Conservation (phyloP, 2,888 invertebrate genomes). For the Atherix ibis region DNA sequence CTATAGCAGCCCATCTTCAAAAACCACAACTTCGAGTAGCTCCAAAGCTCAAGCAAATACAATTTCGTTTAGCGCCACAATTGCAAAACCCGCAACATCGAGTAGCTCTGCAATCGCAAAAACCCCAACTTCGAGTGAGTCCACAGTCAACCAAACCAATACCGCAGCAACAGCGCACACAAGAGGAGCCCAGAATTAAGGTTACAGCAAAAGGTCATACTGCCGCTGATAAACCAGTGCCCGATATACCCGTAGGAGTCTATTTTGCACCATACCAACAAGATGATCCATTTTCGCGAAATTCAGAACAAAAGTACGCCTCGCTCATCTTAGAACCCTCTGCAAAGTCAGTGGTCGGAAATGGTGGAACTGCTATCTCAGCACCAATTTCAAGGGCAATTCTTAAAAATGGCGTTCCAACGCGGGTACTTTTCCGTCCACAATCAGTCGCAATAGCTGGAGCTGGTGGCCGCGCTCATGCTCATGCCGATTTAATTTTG, state of each 20-base stretch:
- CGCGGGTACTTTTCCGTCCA: constrained; percentile 49
- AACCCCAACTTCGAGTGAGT: neutral
- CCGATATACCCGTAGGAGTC: constrained; percentile 24
- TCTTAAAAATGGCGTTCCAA: constrained; percentile 41
- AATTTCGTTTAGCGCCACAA: neutral
- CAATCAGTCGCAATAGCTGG: constrained; percentile 56
- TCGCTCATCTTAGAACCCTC: constrained; percentile 45
- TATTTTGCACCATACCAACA: constrained; percentile 24
- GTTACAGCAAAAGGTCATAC: constrained; percentile 26
- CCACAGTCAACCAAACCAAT: neutral
- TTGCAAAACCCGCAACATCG: neutral
- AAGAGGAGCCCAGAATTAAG: constrained; percentile 14
- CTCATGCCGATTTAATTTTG: constrained; percentile 52
- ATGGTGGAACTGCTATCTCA: constrained; percentile 51
- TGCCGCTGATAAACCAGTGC: constrained; percentile 21
- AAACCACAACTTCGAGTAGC: neutral
- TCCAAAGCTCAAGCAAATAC: neutral
- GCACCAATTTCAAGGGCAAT: constrained; percentile 51
- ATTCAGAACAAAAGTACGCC: constrained; percentile 14
- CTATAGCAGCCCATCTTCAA: neutral
- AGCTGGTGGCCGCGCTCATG: constrained; percentile 60
- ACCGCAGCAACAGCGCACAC: constrained; percentile 1
- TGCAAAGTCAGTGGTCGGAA: constrained; percentile 48
- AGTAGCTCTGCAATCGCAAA: neutral
- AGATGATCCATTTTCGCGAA: neutral